A percentile compares a stretch with the other conserved stretches of the same genome.
Evolutionary conservation across 1,140 invertebrate species (phyloP).

Genomic region (Drosophila orosa): DNA sequence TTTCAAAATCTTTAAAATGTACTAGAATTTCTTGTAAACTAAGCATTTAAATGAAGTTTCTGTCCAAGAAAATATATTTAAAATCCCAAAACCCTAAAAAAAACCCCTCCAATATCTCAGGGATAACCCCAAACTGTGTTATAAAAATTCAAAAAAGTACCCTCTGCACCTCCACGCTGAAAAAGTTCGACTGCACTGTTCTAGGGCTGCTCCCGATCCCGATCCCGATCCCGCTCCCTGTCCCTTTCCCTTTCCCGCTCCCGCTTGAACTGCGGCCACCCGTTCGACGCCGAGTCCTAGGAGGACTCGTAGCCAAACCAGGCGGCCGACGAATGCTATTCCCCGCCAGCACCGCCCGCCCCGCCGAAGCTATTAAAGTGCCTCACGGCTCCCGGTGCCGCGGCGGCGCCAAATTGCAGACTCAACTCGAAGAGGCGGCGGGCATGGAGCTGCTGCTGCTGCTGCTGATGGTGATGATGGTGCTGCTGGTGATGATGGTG

Average conservation of each 20-base stretch:
- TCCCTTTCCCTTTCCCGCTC: conserved; percentile 19
- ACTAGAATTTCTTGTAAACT: neutral
- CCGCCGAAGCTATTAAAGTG: conserved; percentile 83
- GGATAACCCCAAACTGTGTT: conserved; percentile 4
- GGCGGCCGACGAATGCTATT: conserved; percentile 83
- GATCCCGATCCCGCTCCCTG: conserved; percentile 3
- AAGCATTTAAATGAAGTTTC: neutral
- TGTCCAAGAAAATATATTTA: neutral
- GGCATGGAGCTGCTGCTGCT: conserved; percentile 83
- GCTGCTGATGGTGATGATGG: conserved; percentile 82
- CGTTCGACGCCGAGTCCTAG: conserved; percentile 63
- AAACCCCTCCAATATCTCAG: neutral
- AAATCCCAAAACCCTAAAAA: neutral
- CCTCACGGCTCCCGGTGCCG: conserved; percentile 76
- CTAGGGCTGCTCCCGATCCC: conserved; percentile 50
- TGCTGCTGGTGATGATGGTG: conserved; percentile 82
- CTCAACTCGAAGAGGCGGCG: conserved; percentile 83
- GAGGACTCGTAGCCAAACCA: conserved; percentile 84
- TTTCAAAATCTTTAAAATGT: no score
- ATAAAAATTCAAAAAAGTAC: conserved; percentile 2
- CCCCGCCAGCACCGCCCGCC: conserved; percentile 73
- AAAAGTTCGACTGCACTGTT: conserved; percentile 33
- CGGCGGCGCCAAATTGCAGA: conserved; percentile 81
- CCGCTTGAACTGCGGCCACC: conserved; percentile 65
- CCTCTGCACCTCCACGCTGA: neutral